Conservation (phyloP, 2,113 vertebrate genomes). For the Pagrus major region DNA sequence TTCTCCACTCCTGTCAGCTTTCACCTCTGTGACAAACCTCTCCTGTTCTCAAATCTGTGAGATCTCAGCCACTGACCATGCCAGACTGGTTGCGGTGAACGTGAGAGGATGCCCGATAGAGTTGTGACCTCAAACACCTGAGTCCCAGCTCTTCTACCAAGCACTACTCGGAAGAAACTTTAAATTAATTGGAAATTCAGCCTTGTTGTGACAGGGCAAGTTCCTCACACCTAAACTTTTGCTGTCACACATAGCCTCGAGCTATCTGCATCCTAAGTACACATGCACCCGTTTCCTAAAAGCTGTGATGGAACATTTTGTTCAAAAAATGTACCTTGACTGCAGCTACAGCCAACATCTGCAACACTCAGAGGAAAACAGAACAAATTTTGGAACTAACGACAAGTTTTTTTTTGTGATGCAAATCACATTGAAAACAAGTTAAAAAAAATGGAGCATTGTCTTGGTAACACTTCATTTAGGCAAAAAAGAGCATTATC, state of each 20-base stretch:
- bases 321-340: constrained; percentile 13
- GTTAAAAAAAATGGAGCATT: constrained; percentile 1
- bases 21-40: constrained; percentile 42
- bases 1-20: constrained; percentile 36
- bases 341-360: constrained; percentile 5
- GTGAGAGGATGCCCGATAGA: constrained; percentile 38
- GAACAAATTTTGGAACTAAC: not conserved
- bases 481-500: not conserved
- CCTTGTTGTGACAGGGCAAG: constrained; percentile 1
- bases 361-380: constrained; percentile 20
- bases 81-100: constrained; percentile 32
- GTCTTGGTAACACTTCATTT: not conserved
- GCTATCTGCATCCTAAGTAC: constrained; percentile 24
- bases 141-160: constrained; percentile 19
- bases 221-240: constrained; percentile 9
- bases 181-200: constrained; percentile 33
- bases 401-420: not conserved
- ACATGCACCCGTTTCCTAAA: constrained; percentile 21
- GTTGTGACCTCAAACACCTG: constrained; percentile 33
- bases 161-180: constrained; percentile 10
- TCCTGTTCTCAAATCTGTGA: constrained; percentile 41
- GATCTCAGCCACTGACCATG: constrained; percentile 40
- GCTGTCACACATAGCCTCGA: constrained; percentile 7
- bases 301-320: constrained; percentile 5
- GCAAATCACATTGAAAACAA: constrained; percentile 2